Evolutionary conservation across 1,140 invertebrate genomes (phyloP).

Genomic region (Liolophura sinensis): DNA sequence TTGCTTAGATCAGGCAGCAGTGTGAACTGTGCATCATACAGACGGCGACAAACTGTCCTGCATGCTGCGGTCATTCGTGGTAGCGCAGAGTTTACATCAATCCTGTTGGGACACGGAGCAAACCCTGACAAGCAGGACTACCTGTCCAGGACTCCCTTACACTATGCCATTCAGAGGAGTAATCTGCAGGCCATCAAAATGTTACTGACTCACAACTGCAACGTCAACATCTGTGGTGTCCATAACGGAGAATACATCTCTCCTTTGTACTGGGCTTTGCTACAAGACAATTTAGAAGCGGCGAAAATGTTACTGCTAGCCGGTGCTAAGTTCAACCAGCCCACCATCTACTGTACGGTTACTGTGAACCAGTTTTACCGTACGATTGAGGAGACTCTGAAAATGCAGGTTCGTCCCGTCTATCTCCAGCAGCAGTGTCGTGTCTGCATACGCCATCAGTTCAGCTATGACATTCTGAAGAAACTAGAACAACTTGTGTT

Average conservation of each 20-base stretch:
- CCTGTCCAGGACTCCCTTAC: constrained; percentile 28
- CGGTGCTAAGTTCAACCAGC: constrained; percentile 28
- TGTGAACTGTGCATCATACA: constrained; percentile 22
- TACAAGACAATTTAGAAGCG: constrained; percentile 26
- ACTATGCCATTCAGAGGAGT: constrained; percentile 25
- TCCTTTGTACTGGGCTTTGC: constrained; percentile 27
- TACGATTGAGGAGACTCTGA: constrained; percentile 24
- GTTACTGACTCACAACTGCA: constrained; percentile 28
- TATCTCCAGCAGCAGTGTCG: constrained; percentile 35
- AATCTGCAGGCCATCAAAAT: constrained; percentile 16
- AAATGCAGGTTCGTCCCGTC: constrained; percentile 30
- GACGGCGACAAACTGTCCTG: constrained; percentile 30
- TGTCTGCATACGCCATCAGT: constrained; percentile 25
- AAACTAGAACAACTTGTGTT: constrained; percentile 28
- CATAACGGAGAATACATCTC: constrained; percentile 25
- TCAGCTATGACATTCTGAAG: constrained; percentile 28
- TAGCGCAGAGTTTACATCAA: constrained; percentile 6
- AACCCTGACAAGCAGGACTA: constrained; percentile 26
- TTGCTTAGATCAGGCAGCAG: constrained; percentile 23
- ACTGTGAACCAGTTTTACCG: constrained; percentile 28
- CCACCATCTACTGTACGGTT: constrained; percentile 25
- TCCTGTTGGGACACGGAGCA: constrained; percentile 23
- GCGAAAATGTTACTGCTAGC: constrained; percentile 34
- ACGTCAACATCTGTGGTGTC: constrained; percentile 27
- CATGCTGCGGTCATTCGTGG: constrained; percentile 32